These are phyloP conservation scores for Drosophila kurseongensis DNA, from an alignment of 1,140 invertebrate genomes.

Conservation along the genomic window DNA sequence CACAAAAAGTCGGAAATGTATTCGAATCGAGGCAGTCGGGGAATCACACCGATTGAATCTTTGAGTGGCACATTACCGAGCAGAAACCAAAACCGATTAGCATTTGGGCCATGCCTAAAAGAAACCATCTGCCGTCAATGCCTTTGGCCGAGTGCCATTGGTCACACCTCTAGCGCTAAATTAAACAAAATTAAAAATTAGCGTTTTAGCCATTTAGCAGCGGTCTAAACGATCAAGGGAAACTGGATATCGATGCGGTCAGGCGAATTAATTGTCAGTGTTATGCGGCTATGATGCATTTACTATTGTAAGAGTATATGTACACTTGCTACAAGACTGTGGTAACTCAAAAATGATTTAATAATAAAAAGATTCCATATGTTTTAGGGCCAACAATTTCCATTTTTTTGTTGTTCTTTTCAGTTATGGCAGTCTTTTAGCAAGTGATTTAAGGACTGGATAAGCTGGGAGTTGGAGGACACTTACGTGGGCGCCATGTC, in stretches of 20 bases:
- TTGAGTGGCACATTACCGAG: conserved; percentile 33
- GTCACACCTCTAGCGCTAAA: conserved; percentile 76
- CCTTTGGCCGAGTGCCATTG: conserved; percentile 82
- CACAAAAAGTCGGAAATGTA: conserved; percentile 20
- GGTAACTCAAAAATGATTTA: not conserved
- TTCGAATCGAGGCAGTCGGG: conserved; percentile 9
- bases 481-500: conserved; percentile 92
- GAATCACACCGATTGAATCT: conserved; percentile 36
- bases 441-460: not conserved
- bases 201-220: conserved; percentile 44
- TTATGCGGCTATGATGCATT: conserved; percentile 4
- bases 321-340: not conserved
- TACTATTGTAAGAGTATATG: not conserved
- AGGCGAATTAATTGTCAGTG: conserved; percentile 5
- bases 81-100: conserved; percentile 54
- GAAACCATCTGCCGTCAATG: conserved; percentile 84
- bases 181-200: conserved; percentile 69
- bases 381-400: not conserved
- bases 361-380: too few species aligned
- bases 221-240: conserved; percentile 11
- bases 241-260: conserved; percentile 10
- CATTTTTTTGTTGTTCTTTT: not conserved
- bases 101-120: conserved; percentile 77
- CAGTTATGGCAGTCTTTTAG: conserved; percentile 7
- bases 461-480: not conserved